Percentiles rank a stretch among this genome's conserved stretches.
These are phyloP conservation scores for Lepidotrigona ventralis DNA, from an alignment of 1,140 invertebrate species.

Conservation along the genomic window DNA sequence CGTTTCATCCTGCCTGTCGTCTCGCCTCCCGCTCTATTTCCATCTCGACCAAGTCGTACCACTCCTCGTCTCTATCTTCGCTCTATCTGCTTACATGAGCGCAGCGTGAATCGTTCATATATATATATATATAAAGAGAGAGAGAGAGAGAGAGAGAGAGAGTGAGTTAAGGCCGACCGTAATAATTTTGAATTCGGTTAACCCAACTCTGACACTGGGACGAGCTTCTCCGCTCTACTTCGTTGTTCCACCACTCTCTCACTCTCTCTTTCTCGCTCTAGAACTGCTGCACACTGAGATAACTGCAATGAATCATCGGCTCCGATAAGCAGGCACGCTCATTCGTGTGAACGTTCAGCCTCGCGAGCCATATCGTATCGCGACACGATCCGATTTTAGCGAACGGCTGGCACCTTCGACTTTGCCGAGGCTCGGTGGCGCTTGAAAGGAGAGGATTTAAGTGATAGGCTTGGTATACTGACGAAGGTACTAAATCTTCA, in stretches of 20 bases:
- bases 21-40: not conserved
- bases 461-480: not conserved
- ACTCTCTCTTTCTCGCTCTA: not conserved
- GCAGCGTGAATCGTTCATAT: not conserved
- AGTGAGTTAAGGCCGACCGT: constrained; percentile 51
- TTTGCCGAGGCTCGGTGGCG: not conserved
- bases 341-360: constrained; percentile 20
- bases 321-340: constrained; percentile 53
- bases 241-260: not conserved
- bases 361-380: constrained; percentile 18
- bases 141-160: constrained; percentile 31
- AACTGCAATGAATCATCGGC: constrained; percentile 59
- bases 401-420: not conserved
- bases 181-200: constrained; percentile 67
- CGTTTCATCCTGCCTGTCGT: too few relatives aligned
- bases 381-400: not conserved
- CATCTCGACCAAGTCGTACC: not conserved
- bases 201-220: constrained; percentile 52
- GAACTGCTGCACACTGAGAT: constrained; percentile 54
- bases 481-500: too few relatives aligned
- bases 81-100: not conserved
- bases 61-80: constrained; percentile 1
- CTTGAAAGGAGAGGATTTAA: not conserved
- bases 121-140: not conserved
- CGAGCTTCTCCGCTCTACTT: constrained; percentile 54